These are phyloP conservation scores for cattle (Bos taurus) DNA, from an alignment of 2,113 vertebrate species.

Conservation along the genomic window DNA sequence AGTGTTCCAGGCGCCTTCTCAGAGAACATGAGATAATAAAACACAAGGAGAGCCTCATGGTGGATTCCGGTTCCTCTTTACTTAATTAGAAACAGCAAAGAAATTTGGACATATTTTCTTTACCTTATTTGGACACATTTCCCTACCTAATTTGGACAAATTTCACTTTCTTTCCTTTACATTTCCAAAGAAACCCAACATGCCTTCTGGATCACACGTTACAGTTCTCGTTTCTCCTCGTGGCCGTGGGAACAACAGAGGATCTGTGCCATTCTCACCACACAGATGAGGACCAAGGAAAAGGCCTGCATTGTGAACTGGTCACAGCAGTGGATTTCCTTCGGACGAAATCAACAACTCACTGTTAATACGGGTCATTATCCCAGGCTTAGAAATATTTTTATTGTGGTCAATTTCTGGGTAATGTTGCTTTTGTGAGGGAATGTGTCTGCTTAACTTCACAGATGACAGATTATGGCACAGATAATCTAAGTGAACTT, in stretches of 20 bases:
- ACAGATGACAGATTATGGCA: not conserved
- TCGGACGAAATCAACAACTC: conserved; percentile 22
- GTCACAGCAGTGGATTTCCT: not conserved
- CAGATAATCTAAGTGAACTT: not conserved
- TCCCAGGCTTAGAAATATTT: conserved; percentile 57
- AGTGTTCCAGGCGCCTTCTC: not conserved
- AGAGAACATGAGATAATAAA: not conserved
- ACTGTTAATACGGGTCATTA: conserved; percentile 24
- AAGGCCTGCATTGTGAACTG: not conserved
- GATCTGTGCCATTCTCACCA: not conserved
- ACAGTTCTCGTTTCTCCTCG: not conserved
- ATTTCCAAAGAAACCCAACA: conserved; percentile 28
- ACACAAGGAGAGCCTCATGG: not conserved
- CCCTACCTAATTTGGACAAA: not conserved
- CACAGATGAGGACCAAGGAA: not conserved
- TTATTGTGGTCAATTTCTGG: conserved; percentile 49
- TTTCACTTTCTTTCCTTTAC: conserved; percentile 28
- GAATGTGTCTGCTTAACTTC: conserved; percentile 39
- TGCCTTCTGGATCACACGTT: not conserved
- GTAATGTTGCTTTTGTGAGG: conserved; percentile 20
- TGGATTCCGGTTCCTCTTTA: not conserved
- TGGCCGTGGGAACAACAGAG: not conserved
- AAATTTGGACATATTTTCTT: not conserved
- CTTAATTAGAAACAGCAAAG: not conserved
- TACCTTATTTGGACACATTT: not conserved